A percentile compares a stretch with the other conserved stretches of the same genome.
Evolutionary conservation across 2,888 invertebrate genomes (phyloP).

Genomic region (Pheosia tremula): DNA sequence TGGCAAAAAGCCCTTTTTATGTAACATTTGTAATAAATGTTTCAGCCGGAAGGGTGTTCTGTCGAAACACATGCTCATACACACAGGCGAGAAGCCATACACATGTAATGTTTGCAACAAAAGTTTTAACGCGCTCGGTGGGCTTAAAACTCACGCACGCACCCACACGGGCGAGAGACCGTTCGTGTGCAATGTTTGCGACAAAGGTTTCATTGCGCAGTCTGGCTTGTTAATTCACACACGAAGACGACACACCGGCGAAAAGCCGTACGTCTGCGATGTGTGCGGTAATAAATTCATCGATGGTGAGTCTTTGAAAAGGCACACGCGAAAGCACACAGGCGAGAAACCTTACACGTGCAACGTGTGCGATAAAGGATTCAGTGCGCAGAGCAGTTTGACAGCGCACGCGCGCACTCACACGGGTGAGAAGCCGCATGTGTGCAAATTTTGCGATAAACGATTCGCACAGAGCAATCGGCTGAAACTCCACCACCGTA

Average conservation of each 20-base stretch:
- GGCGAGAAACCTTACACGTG: not conserved
- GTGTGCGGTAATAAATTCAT: not conserved
- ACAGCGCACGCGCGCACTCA: not conserved
- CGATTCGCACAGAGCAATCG: not conserved
- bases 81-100: not conserved
- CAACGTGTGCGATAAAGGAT: not conserved
- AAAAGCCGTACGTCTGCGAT: not conserved
- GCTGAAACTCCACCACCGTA: not conserved
- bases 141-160: not conserved
- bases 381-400: not conserved
- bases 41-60: not conserved
- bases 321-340: not conserved
- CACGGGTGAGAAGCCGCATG: constrained; percentile 2
- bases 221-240: too few species aligned
- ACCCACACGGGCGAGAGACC: not conserved
- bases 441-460: not conserved
- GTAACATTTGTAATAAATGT: not conserved
- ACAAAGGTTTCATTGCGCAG: not conserved
- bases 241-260: not conserved
- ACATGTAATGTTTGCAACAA: not conserved
- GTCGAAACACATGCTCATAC: not conserved
- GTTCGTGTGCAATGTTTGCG: not conserved
- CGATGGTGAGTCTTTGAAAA: not conserved
- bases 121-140: not conserved
- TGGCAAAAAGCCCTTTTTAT: not conserved